Evolutionary conservation across 2,888 invertebrate genomes (phyloP), one percentile per base, ranked within the genome.

Genomic region (Hemaris fuciformis): DNA sequence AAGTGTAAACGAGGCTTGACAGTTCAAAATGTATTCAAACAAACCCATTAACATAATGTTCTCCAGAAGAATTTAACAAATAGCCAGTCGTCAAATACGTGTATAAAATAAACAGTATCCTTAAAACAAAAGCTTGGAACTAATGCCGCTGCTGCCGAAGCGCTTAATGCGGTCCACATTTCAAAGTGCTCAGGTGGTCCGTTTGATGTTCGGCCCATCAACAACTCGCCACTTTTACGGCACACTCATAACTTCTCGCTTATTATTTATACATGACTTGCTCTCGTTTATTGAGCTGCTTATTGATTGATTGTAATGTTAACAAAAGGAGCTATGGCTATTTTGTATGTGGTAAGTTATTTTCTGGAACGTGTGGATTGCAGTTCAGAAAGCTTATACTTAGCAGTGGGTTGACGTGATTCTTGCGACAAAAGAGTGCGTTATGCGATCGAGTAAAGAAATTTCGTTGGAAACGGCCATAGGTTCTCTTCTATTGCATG

Each of bases 161-260:
- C 58, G 60, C 59, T 69, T 76, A 80, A 79, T 79, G 72, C 60
- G 65, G 69, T 68, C 77, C 73, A 79, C 76, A 76, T 74, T 73
- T 80, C 77, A 71, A 67, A 68, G 69, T 22, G 74, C 80, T 73
- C 80, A 81, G 81, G 81, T 81, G 80, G 68, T 70, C 65, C 56
- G 62, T 67, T 68, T 69, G 68, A 68, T 63, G 69, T 65, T 66
- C 38, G 63, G 60, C 46, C 67, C 74, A 79, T 76, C 75, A 79
- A 75, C 72, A 77, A 77, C 76, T 66, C 68, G 60, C 64, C 68
- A 74, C 69, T 74, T 77, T 76, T 72, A 69, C 66, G 68, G 67
- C 64, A 66, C 60, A 74, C 71, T 75, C 75, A 80, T 62, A 56
- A 62, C 42, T 62, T 57, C 27, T 53, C 22, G 1, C 13, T n/a